phyloP scores from a whole-genome alignment of 2,113 vertebrate species.

The Aspidoscelis tigris region DNA sequence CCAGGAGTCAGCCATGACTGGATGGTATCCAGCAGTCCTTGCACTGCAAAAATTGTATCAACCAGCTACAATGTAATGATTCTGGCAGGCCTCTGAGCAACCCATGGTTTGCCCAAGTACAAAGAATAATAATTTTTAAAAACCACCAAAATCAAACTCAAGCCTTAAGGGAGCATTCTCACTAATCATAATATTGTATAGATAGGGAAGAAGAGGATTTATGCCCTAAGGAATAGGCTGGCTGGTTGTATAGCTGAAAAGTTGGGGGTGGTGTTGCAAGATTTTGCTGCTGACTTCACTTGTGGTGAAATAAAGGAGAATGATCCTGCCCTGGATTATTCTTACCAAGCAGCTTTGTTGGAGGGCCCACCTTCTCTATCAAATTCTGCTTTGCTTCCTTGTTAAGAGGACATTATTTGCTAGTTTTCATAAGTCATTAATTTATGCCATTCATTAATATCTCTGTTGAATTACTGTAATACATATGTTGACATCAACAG shows the following conservation, averaged over 20 bases:
- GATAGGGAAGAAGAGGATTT: too few species aligned
- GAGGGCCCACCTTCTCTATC: background rate
- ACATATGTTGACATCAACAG: background rate
- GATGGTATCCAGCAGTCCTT: too few species aligned
- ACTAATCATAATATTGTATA: too few species aligned
- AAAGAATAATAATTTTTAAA: too few species aligned
- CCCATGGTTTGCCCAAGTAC: too few species aligned
- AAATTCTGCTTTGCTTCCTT: background rate
- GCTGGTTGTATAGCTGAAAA: too few species aligned
- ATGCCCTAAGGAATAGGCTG: background rate
- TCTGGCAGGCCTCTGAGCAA: too few species aligned
- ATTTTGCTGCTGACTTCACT: background rate
- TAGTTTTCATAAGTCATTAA: background rate
- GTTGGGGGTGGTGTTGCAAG: background rate
- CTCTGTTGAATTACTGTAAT: background rate
- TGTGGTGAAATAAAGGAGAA: background rate
- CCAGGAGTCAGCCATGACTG: too few species aligned
- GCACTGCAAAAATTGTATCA: too few species aligned
- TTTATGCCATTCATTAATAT: constrained; percentile 9
- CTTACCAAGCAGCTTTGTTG: background rate
- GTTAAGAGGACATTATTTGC: background rate
- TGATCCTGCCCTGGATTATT: background rate
- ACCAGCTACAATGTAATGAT: too few species aligned
- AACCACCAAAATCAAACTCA: too few species aligned
- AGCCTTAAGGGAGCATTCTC: too few species aligned